phyloP scores from a whole-genome alignment of 2,113 vertebrate species.

The Orthonyx spaldingii region DNA sequence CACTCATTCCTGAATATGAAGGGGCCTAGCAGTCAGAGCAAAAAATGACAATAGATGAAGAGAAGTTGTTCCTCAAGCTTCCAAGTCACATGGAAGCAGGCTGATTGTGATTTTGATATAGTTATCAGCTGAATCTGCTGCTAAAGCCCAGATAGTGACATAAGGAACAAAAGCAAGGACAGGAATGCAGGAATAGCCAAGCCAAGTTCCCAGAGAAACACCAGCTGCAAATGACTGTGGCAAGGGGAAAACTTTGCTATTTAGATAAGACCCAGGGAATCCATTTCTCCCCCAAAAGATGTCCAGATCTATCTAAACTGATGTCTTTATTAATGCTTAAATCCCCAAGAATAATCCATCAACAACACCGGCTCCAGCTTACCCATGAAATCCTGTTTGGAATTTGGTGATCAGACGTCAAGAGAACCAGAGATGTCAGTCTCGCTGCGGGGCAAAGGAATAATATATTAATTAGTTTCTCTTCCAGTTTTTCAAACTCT shows the following conservation, averaged over 20 bases:
- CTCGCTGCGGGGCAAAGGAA: background rate
- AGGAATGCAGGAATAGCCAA: background rate
- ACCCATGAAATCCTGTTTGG: slow-evolving; percentile 43
- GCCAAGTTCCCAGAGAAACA: background rate
- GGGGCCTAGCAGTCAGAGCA: background rate
- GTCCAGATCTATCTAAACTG: background rate
- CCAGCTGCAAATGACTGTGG: background rate
- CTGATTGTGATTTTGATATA: background rate
- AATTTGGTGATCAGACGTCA: background rate
- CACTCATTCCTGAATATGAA: background rate
- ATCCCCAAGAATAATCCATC: slow-evolving; percentile 45
- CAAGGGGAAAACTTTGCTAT: background rate
- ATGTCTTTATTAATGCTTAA: slow-evolving; percentile 24
- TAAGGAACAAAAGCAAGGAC: background rate
- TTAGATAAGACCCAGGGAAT: background rate
- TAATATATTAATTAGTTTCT: background rate
- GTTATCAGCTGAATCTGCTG: background rate
- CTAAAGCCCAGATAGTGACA: background rate
- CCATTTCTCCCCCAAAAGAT: background rate
- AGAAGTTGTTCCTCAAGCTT: background rate
- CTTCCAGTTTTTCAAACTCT: background rate
- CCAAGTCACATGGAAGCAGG: background rate
- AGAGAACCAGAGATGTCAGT: background rate
- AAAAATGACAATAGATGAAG: background rate
- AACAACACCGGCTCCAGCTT: slow-evolving; percentile 7